A percentile compares a stretch with the other conserved stretches of the same genome.
Evolutionary conservation across 2,797 vertebrate species (phyloP).

Genomic region (Eulemur rubriventer): DNA sequence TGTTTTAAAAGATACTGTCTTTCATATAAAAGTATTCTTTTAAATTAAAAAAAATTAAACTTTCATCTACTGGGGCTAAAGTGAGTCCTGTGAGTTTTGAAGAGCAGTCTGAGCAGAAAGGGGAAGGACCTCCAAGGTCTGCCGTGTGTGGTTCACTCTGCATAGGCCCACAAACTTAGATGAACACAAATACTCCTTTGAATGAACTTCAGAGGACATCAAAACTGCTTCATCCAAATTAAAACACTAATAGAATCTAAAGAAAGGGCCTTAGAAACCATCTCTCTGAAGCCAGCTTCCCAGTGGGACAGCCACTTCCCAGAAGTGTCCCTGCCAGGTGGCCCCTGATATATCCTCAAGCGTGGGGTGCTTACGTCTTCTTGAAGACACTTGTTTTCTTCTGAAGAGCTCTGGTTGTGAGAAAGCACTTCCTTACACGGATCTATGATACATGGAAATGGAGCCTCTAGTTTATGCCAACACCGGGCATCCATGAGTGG

Average conservation of each 20-base stretch:
- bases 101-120: not conserved
- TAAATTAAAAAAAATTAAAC: not conserved
- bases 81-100: not conserved
- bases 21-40: not conserved
- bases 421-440: not conserved
- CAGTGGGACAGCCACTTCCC: not conserved
- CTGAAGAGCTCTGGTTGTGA: not conserved
- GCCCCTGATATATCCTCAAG: not conserved
- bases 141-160: not conserved
- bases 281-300: not conserved
- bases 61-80: not conserved
- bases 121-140: not conserved
- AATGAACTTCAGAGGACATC: not conserved
- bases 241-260: not conserved
- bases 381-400: not conserved
- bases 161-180: not conserved
- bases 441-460: accelerated
- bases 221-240: not conserved
- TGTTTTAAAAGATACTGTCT: not conserved
- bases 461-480: not conserved
- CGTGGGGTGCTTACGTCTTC: not conserved
- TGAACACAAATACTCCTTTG: not conserved
- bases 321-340: not conserved
- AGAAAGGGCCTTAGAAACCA: not conserved
- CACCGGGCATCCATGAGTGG: not conserved